Percentiles rank a stretch among this genome's conserved stretches.
Evolutionary conservation across 2,113 vertebrate species (phyloP).

Genomic region (Neodontobutis hainanensis): DNA sequence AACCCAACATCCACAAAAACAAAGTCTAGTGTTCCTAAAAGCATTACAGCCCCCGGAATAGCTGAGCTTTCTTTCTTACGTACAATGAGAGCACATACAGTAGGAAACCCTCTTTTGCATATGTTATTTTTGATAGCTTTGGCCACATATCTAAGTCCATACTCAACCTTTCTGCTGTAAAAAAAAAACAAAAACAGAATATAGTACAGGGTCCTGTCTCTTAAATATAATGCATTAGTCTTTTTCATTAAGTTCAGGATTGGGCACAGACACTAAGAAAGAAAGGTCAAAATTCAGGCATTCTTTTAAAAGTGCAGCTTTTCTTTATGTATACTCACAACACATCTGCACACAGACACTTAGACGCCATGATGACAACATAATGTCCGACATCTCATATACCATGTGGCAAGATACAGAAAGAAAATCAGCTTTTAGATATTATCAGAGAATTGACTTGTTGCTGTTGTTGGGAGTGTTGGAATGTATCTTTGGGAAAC

Average conservation of each 20-base stretch:
- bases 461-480: slow-evolving; percentile 13
- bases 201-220: slow-evolving; percentile 1
- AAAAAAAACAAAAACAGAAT: slow-evolving; percentile 18
- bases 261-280: too few species aligned
- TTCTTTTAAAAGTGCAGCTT: neutral
- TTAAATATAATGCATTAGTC: neutral
- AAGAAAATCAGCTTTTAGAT: slow-evolving; percentile 5
- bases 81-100: neutral
- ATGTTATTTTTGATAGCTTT: neutral
- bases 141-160: slow-evolving; percentile 15
- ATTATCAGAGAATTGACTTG: slow-evolving; percentile 10
- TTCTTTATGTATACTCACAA: neutral
- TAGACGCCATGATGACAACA: slow-evolving; percentile 33
- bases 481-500: slow-evolving; percentile 27
- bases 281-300: too few species aligned
- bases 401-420: slow-evolving; percentile 9
- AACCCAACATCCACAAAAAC: slow-evolving; percentile 23
- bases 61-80: neutral
- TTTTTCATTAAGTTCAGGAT: too few species aligned
- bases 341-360: slow-evolving; percentile 8
- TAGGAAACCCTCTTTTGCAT: too few species aligned
- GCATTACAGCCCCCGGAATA: slow-evolving; percentile 16
- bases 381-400: slow-evolving; percentile 24
- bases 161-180: slow-evolving; percentile 7
- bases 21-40: slow-evolving; percentile 27